Conservation (phyloP, 2,888 invertebrate species). For the Tineola bisselliella region DNA sequence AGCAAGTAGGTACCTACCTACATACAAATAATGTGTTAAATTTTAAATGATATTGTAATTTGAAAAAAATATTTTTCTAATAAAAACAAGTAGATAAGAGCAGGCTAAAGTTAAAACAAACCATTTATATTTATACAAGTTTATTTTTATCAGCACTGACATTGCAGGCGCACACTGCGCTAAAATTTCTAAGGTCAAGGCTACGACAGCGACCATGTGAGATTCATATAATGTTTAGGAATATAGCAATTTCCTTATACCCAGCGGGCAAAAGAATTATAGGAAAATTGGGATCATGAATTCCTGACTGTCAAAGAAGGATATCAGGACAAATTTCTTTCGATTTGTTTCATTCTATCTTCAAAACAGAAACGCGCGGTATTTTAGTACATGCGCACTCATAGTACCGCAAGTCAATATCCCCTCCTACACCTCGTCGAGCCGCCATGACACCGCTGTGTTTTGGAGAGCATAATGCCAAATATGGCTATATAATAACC, state of each 20-base stretch:
- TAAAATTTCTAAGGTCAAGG: constrained; percentile 16
- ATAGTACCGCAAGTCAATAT: constrained; percentile 62
- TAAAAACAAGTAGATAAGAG: not conserved
- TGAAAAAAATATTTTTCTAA: too few species aligned
- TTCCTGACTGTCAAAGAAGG: constrained; percentile 2
- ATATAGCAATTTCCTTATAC: not conserved
- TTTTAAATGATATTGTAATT: too few species aligned
- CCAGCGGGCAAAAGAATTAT: not conserved
- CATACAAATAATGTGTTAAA: too few species aligned
- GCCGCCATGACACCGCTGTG: constrained; percentile 55
- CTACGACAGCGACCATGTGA: not conserved
- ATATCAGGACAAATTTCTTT: constrained; percentile 9
- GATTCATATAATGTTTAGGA: not conserved
- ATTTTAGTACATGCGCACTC: constrained; percentile 49
- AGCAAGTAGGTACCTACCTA: too few species aligned
- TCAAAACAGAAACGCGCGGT: constrained; percentile 58
- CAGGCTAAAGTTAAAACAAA: not conserved
- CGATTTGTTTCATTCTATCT: constrained; percentile 16
- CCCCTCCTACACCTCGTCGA: constrained; percentile 52
- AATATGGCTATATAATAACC: constrained; percentile 27
- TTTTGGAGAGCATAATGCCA: constrained; percentile 27
- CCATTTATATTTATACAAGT: not conserved
- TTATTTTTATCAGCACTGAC: not conserved
- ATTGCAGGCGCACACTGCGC: constrained; percentile 13
- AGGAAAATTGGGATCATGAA: not conserved